Evolutionary conservation across 2,113 vertebrate genomes (phyloP), one percentile per base, ranked within the genome.

Genomic region (Bos indicus): DNA sequence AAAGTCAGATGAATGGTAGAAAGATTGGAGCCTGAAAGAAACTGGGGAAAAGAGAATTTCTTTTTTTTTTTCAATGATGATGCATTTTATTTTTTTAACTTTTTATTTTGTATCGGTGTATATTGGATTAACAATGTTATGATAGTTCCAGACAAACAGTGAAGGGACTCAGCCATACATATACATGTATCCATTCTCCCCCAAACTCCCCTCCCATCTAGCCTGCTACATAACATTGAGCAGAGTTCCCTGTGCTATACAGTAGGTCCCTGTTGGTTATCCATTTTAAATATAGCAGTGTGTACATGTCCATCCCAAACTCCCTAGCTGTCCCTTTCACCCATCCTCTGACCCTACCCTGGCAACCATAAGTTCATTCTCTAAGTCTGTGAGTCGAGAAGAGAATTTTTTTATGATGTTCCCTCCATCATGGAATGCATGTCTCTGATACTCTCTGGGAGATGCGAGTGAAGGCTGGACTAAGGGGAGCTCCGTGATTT

Each of bases 291-390:
- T 21, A 23, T 6, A 71, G 19, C 64, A 36, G 64, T 6, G 64
- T 36, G 19, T 12, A 36, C 33, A 23, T 71, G n/a, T 71, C 64
- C 17, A 36, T 23, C 64, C n/a, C n/a, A 11, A 71, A 71, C 64
- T 71, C n/a, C n/a, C n/a, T 71, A 21, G 9, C 7, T 5, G 2
- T 36, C 17, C 19, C 19, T 36, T 71, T 71, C n/a, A 71, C 64
- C n/a, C 17, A 71, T 36, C 64, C n/a, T 71, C 64, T 12, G n/a
- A 71, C 5, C 9, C 64, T 0, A 0, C n/a, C n/a, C 17, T 0
- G 0, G 64, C 17, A 71, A 71, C n/a, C 19, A 3, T 23, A 71
- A 71, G 19, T 21, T 36, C 9, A 71, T 36, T 36, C 64, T 71
- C 64, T 71, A 12, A 71, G 64, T 36, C n/a, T 36, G 9, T 71